Conservation (phyloP, 1,140 invertebrate species). For the Rhyacophila brunnea region DNA sequence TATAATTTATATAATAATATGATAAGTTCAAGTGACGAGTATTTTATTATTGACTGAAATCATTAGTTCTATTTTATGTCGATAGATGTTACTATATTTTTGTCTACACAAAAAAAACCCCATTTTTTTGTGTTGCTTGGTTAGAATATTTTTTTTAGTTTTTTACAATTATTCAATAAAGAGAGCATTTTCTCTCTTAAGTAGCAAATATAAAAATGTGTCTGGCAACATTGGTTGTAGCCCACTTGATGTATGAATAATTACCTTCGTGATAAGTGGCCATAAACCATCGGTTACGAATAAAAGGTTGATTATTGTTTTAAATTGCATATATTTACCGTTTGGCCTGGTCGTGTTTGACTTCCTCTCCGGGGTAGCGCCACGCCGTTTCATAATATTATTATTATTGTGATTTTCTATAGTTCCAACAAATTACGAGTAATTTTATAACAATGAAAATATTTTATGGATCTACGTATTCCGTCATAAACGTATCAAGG, state of each 20-base stretch:
- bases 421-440: background rate
- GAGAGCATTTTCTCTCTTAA: too few species aligned
- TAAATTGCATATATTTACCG: slow-evolving; percentile 34
- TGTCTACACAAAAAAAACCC: too few species aligned
- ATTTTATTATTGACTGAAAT: too few species aligned
- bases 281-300: slow-evolving; percentile 31
- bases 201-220: slow-evolving; percentile 2
- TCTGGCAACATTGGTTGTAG: background rate
- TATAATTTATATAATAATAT: too few species aligned
- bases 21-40: too few species aligned
- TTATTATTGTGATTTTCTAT: slow-evolving; percentile 1
- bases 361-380: background rate
- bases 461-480: background rate
- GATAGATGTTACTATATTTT: too few species aligned
- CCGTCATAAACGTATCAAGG: too few species aligned
- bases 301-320: slow-evolving; percentile 32
- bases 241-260: slow-evolving; percentile 32
- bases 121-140: too few species aligned
- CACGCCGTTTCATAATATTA: background rate
- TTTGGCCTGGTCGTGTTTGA: slow-evolving; percentile 16
- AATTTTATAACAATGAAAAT: background rate
- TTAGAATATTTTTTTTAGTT: too few species aligned
- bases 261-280: slow-evolving; percentile 27
- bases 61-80: too few species aligned
- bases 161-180: too few species aligned